Percentiles rank a stretch among this genome's conserved stretches.
Evolutionary conservation across 2,113 vertebrate species (phyloP).

Genomic region (Pithys albifrons): DNA sequence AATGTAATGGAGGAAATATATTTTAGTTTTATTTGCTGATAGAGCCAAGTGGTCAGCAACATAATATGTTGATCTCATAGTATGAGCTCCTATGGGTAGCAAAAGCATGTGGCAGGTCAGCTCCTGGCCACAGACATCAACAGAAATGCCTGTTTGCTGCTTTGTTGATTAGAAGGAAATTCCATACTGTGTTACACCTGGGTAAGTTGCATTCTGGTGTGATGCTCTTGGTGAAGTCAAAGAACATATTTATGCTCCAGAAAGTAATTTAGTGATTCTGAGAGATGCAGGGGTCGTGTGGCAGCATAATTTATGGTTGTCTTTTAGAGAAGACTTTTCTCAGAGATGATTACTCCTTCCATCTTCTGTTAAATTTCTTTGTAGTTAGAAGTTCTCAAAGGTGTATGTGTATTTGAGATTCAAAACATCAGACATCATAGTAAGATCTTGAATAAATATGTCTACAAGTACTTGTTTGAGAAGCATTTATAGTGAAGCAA

Average conservation of each 20-base stretch:
- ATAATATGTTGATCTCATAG: background rate
- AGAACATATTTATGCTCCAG: background rate
- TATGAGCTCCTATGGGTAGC: background rate
- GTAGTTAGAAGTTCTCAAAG: background rate
- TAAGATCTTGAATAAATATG: background rate
- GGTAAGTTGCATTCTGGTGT: background rate
- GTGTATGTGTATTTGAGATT: rapidly evolving
- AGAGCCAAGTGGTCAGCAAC: background rate
- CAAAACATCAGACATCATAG: background rate
- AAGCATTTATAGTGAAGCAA: background rate
- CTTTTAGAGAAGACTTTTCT: background rate
- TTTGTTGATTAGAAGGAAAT: background rate
- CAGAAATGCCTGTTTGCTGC: background rate
- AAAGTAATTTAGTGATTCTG: background rate
- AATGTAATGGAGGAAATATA: background rate
- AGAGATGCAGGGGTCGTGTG: background rate
- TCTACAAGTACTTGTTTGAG: background rate
- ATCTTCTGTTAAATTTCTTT: background rate
- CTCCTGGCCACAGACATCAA: background rate
- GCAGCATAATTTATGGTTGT: background rate
- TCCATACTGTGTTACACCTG: background rate
- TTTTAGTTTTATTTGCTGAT: background rate
- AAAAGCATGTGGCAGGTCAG: background rate
- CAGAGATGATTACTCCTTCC: background rate
- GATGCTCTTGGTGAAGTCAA: background rate